Evolutionary conservation across 1,140 invertebrate genomes (phyloP), one percentile per base, ranked within the genome.

Genomic region (Drosophila teissieri): DNA sequence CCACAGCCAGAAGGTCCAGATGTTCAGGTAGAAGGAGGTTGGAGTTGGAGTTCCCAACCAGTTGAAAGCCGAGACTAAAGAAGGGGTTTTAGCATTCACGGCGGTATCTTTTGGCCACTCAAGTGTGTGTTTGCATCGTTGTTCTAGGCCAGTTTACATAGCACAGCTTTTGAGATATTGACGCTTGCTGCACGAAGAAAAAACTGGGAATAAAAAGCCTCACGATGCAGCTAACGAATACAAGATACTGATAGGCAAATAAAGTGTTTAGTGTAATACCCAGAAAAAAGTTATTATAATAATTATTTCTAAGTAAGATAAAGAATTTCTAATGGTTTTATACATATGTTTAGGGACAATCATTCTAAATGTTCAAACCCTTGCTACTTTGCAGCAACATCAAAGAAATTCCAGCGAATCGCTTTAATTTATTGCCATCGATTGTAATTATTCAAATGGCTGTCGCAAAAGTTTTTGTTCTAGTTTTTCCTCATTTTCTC

Each of bases 381-480:
- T 14, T n/a, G 3, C 3, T 2, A 42, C 14, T 49, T 34, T 42
- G n/a, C 3, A 2, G 1, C 0, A 39, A 39, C 15, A 6, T 68
- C 62, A 64, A 34, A 51, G 60, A 51, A 67, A 65, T 67, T 39
- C 34, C 45, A 31, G 19, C 37, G 17, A 56, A 72, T 63, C n/a
- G 49, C 51, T 74, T 64, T 39, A 65, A 60, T 84, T 74, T 70
- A 70, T 85, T 64, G 61, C 56, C 62, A 69, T 86, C 64, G 61
- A 74, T 81, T 78, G 63, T 78, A 86, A 85, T 81, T 86, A 78
- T 85, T 85, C 60, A 85, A 80, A 65, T 67, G 62, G 54, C 54
- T 62, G 48, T 68, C 51, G 63, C 63, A 31, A 44, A 62, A 73
- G 56, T 63, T 78, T 80, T 74, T 70, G 58, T 63, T 70, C 60